Base-by-base conservation (phyloP, 1,140 invertebrate genomes). In the Cryptotermes secundus region DNA sequence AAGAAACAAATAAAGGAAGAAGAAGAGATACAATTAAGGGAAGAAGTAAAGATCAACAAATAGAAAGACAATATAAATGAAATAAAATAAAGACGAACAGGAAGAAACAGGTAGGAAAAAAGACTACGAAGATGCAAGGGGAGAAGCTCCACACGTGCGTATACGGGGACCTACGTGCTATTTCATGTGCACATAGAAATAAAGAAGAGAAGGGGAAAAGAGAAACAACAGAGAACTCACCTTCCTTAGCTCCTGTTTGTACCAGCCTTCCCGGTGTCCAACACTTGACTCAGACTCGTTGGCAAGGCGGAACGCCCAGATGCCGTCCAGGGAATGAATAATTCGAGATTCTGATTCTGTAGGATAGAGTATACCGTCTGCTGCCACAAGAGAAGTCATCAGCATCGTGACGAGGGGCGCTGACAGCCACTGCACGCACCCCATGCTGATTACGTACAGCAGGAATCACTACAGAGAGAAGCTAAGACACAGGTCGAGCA, bases 211-310 rank as follows among this genome's bases (percentile, higher is more conserved):
- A 49, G 16, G 22, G 14, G 45, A 49, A 49, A 49, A 19, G 3
- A 49, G 3, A 3, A 49, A 49, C 19, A 49, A 49, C 19, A 22
- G 22, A 38, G 1, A 9, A 53, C 16, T 87, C 89, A 92, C 92
- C 88, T 90, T 88, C 79, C 89, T 88, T 12, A 96, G 90, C 84
- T 94, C 92, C 81, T 93, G 89, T 80, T 91, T 90, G 87, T 92
- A 97, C 97, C 97, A 98, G 84, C 91, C 89, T 87, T 97, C 91
- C 83, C 92, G 90, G 86, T 96, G 94, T n/a, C 96, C 96, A 86
- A 92, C 90, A 24, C 94, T 91, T 1, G 94, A 91, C 88, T 96
- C 94, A 19, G 87, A 87, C 7, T 89, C 88, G 10, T 93, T 94
- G 19, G 93, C 93, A 9, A 93, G 92, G 10, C 35, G 81, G 38